Conservation (phyloP, 1,140 invertebrate species). For the Ladona fulva region DNA sequence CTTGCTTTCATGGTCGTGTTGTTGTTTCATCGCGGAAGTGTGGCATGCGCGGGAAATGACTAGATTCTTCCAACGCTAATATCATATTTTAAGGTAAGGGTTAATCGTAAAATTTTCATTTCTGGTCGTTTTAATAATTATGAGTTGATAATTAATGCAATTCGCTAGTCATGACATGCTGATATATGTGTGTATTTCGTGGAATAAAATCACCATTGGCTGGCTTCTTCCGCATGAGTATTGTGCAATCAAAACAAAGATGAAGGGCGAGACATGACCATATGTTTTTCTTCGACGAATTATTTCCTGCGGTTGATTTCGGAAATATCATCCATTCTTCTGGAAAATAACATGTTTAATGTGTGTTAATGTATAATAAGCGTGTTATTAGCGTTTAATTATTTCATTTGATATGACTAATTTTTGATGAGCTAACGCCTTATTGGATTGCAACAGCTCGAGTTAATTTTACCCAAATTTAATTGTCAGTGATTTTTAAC, state of each 20-base stretch:
- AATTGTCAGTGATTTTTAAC: no score
- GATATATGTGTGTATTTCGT: background rate
- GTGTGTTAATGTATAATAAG: no score
- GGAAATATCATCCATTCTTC: no score
- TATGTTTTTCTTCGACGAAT: background rate
- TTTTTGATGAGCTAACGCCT: no score
- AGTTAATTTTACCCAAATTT: no score
- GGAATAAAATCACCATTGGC: background rate
- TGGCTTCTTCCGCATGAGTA: background rate
- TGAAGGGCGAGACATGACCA: background rate
- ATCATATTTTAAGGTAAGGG: background rate
- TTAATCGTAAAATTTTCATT: background rate
- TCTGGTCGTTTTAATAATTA: background rate
- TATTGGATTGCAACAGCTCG: no score
- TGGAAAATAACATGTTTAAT: no score
- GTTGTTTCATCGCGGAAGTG: background rate
- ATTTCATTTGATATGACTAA: no score
- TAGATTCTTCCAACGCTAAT: background rate
- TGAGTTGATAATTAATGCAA: background rate
- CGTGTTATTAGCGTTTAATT: no score
- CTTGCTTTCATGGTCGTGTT: background rate
- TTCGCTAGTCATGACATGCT: background rate
- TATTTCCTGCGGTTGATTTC: background rate
- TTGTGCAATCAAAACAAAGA: constrained; percentile 5
- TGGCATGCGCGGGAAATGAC: constrained; percentile 1